Evolutionary conservation across 1,140 invertebrate species (phyloP).

Genomic region (Xylocopa sonorina): DNA sequence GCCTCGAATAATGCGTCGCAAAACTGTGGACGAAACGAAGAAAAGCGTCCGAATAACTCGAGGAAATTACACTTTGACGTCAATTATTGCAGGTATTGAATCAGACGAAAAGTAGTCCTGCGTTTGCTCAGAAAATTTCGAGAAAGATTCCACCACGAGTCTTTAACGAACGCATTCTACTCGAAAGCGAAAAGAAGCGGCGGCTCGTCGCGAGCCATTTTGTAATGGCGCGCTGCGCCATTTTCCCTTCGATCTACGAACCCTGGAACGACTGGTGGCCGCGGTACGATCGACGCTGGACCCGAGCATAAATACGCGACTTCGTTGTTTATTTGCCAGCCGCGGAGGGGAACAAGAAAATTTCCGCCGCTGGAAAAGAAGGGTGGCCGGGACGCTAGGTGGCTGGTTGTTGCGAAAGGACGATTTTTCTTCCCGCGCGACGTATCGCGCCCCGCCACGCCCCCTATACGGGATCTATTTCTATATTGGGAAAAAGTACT

Average conservation of each 20-base stretch:
- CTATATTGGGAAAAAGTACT: conserved; percentile 67
- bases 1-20: no score
- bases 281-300: conserved; percentile 2
- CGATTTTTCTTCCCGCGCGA: conserved; percentile 65
- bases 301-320: conserved; percentile 49
- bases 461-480: conserved; percentile 61
- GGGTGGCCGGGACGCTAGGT: conserved; percentile 11
- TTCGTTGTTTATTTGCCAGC: conserved; percentile 57
- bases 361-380: conserved; percentile 37
- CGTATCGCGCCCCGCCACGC: conserved; percentile 62
- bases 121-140: no score
- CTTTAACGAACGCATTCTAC: neutral
- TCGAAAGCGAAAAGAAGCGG: no score
- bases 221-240: no score
- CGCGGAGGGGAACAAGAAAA: conserved; percentile 51
- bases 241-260: neutral
- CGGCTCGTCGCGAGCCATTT: no score
- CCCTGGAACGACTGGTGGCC: neutral
- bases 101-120: no score
- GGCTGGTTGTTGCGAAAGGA: conserved; percentile 62
- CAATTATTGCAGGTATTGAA: no score
- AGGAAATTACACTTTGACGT: no score
- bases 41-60: no score
- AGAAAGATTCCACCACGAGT: no score
- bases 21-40: no score